Evolutionary conservation across 2,797 vertebrate species (phyloP).

Genomic region (Epinephelus coioides): DNA sequence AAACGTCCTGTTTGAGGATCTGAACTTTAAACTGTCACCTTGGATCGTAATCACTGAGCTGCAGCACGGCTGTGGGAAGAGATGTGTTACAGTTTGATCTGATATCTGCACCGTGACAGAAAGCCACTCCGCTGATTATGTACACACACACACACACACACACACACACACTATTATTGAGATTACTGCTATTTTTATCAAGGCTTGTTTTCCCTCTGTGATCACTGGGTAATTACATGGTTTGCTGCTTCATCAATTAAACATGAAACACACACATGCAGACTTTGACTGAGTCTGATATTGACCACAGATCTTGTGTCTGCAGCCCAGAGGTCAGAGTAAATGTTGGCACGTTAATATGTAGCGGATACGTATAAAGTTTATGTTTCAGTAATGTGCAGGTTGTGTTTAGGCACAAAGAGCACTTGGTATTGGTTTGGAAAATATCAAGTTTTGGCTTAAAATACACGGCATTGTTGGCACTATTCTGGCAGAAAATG

Average conservation of each 20-base stretch:
- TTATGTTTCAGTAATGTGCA: no score
- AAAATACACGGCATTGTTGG: no score
- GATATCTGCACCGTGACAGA: slow-evolving; percentile 31
- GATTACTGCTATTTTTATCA: slow-evolving; percentile 60
- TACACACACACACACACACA: slow-evolving; percentile 26
- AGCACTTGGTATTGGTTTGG: no score
- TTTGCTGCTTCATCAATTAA: slow-evolving; percentile 72
- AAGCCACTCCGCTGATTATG: slow-evolving; percentile 60
- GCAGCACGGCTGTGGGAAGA: neutral
- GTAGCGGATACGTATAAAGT: no score
- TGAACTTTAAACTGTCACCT: slow-evolving; percentile 32
- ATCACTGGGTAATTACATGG: slow-evolving; percentile 71
- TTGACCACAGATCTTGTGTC: slow-evolving; percentile 35
- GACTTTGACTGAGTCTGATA: slow-evolving; percentile 41
- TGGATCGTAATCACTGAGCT: slow-evolving; percentile 4
- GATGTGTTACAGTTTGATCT: slow-evolving; percentile 14
- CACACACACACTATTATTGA: slow-evolving; percentile 29
- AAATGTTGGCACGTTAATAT: neutral
- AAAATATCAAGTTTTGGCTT: no score
- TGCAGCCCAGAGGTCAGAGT: neutral
- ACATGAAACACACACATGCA: slow-evolving; percentile 58
- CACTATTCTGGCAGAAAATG: no score
- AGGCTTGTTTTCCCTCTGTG: slow-evolving; percentile 61
- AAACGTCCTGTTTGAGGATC: slow-evolving; percentile 21
- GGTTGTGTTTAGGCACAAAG: no score